Evolutionary conservation across 2,888 invertebrate genomes (phyloP).

Genomic region (Liodrosophila aerea): DNA sequence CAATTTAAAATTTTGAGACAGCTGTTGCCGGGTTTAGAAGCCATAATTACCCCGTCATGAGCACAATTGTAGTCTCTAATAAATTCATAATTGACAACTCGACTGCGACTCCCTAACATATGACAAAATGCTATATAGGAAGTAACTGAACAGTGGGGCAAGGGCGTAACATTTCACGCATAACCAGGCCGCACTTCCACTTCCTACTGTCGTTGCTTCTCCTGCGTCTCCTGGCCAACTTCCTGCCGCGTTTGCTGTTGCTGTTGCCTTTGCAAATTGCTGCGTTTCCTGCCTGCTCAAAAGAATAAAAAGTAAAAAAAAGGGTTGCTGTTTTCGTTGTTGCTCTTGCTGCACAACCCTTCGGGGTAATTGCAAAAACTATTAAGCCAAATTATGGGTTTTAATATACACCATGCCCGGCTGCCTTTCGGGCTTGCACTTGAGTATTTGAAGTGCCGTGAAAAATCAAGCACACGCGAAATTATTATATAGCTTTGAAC

Average conservation of each 20-base stretch:
- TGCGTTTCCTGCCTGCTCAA: slow-evolving; percentile 49
- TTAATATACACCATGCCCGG: slow-evolving; percentile 70
- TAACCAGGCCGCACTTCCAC: slow-evolving; percentile 65
- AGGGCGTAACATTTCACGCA: slow-evolving; percentile 64
- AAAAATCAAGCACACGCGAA: slow-evolving; percentile 74
- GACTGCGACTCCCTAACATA: slow-evolving; percentile 1
- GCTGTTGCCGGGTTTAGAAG: slow-evolving; percentile 31
- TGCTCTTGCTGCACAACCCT: slow-evolving; percentile 47
- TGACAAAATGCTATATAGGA: not conserved
- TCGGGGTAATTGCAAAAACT: slow-evolving; percentile 78
- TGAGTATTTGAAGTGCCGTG: slow-evolving; percentile 69
- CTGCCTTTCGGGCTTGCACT: slow-evolving; percentile 50
- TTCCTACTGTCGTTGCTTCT: slow-evolving; percentile 32
- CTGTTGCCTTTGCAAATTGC: too few species aligned
- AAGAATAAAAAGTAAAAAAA: slow-evolving; percentile 17
- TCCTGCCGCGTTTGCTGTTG: slow-evolving; percentile 45
- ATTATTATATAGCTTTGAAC: slow-evolving; percentile 73
- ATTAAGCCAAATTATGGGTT: slow-evolving; percentile 81
- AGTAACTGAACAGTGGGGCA: slow-evolving; percentile 58
- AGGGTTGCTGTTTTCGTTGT: slow-evolving; percentile 32
- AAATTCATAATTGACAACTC: slow-evolving; percentile 70
- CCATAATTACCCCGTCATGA: slow-evolving; percentile 42
- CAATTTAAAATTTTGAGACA: too few species aligned
- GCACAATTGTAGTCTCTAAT: slow-evolving; percentile 63
- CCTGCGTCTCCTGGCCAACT: slow-evolving; percentile 34